Conservation (phyloP, 2,888 invertebrate genomes). For the Eupithecia dodoneata region DNA sequence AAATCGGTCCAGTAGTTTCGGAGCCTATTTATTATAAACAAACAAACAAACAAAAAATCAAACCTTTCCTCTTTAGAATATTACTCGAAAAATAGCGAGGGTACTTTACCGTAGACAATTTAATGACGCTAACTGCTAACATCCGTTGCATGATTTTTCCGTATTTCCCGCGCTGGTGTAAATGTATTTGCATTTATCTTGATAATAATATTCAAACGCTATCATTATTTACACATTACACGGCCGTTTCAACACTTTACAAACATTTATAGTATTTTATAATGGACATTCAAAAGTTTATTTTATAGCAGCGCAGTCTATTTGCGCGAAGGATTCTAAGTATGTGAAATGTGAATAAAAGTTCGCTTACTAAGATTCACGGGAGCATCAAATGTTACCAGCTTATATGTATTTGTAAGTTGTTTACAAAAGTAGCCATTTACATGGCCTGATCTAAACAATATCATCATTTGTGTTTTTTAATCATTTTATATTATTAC, state of each 20-base stretch:
- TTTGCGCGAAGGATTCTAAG: background rate
- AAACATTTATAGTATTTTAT: background rate
- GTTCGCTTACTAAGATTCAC: background rate
- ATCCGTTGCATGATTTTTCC: conserved; percentile 8
- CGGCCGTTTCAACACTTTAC: background rate
- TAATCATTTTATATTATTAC: too few species aligned
- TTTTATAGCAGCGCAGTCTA: background rate
- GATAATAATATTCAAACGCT: background rate
- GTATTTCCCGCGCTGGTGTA: background rate
- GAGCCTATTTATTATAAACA: too few species aligned
- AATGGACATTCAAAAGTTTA: background rate
- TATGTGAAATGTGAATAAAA: background rate
- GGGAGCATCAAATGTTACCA: background rate
- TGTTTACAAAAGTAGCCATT: background rate
- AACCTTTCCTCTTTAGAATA: too few species aligned
- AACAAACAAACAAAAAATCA: too few species aligned
- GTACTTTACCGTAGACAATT: conserved; percentile 8
- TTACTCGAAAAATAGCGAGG: background rate
- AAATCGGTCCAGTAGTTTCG: too few species aligned
- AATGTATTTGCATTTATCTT: background rate
- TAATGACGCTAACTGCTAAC: background rate
- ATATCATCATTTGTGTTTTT: too few species aligned
- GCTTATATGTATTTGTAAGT: conserved; percentile 3
- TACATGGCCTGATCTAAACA: too few species aligned
- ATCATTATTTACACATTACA: conserved; percentile 7